Base-by-base conservation (phyloP, 1,140 invertebrate genomes). In the Drosophila albomicans region DNA sequence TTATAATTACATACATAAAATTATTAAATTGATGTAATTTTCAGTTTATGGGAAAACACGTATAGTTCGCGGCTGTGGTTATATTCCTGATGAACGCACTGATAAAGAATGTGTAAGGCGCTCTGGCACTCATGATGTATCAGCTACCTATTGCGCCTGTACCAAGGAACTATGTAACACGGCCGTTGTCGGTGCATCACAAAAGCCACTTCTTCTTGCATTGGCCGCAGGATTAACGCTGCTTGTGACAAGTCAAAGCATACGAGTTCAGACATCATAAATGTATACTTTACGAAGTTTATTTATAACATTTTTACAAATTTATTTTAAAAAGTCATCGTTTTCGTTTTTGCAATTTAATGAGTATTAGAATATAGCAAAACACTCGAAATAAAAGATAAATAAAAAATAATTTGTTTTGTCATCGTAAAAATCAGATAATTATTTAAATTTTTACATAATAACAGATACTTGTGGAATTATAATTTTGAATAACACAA, bases 11-110 rank as follows among this genome's bases (percentile, higher is more conserved):
- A 7, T 5, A 8, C 32, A 32, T 32, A 32, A 32, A 32, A 32
- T 32, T 32, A 35, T 28, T 67, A 48, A 41, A 6, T 10, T 43
- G 30, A 38, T 38, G 0, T 2, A 5, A 48, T 30, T 63, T 71
- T 57, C 15, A 97, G 96, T 96, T 67, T 95, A 96, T 86, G 95
- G 95, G 3, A 96, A 95, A 90, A 92, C 94, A 3, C 94, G 96
- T 32, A 94, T 97, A 1, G 95, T 97, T 0, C 94, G 96, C 52
- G 94, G 95, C 41, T 97, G 96, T 76, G 96, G 96, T 4, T 97
- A 96, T 89, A 92, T 97, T 15, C 93, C 93, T 16, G 95, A 96
- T 67, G 93, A 94, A 1, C 91, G 93, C 32, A 92, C 91, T 32
- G 95, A 96, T 64, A 94, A 94, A 41, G 87, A 93, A 11, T 97